Evolutionary conservation across 2,888 invertebrate species (phyloP).

Genomic region (Drosophila suboccidentalis): DNA sequence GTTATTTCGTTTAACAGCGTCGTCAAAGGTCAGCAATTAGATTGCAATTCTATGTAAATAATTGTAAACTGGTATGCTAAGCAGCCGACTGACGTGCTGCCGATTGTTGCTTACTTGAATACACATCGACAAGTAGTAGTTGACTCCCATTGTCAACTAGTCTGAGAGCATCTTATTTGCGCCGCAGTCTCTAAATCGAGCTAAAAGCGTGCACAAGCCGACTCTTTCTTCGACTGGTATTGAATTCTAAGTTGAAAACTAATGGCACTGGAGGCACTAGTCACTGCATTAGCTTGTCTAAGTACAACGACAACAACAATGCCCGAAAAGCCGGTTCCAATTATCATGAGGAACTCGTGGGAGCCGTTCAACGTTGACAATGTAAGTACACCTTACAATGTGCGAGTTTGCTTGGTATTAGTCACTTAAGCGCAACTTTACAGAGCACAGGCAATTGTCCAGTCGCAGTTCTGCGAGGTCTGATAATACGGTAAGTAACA

Average conservation of each 20-base stretch:
- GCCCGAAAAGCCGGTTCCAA: constrained; percentile 28
- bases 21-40: constrained; percentile 41
- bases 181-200: constrained; percentile 37
- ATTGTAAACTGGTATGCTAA: constrained; percentile 63
- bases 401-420: not conserved
- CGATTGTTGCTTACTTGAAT: constrained; percentile 6
- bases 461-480: constrained; percentile 39
- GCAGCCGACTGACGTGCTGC: constrained; percentile 10
- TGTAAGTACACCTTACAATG: constrained; percentile 39
- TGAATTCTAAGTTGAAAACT: not conserved
- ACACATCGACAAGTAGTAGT: constrained; percentile 4
- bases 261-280: constrained; percentile 66
- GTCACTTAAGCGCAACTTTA: not conserved
- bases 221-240: constrained; percentile 1
- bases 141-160: constrained; percentile 17
- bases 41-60: not conserved
- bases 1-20: not conserved
- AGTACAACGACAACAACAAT: constrained; percentile 52
- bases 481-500: constrained; percentile 57
- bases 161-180: constrained; percentile 28
- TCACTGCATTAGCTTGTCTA: constrained; percentile 71
- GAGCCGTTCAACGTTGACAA: constrained; percentile 54
- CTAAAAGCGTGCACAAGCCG: constrained; percentile 25
- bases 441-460: constrained; percentile 60
- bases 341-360: constrained; percentile 56